A percentile compares a stretch with the other conserved stretches of the same genome.
Evolutionary conservation across 2,113 vertebrate genomes (phyloP).

Genomic region (Parus major): DNA sequence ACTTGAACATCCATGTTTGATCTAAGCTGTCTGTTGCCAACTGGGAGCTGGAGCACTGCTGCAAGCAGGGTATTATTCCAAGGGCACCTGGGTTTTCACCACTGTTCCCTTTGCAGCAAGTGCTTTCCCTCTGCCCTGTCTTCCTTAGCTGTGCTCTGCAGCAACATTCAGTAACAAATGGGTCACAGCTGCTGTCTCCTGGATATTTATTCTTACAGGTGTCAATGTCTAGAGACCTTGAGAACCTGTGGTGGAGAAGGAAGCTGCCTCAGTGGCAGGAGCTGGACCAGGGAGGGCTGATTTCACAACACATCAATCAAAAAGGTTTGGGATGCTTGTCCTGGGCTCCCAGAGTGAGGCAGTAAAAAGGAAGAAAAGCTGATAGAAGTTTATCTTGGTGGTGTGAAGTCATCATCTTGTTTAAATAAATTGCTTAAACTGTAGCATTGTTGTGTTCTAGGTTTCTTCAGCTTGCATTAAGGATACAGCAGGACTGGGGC

Average conservation of each 20-base stretch:
- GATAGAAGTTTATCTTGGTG: background rate
- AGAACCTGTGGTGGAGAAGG: background rate
- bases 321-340: background rate
- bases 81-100: slow-evolving; percentile 19
- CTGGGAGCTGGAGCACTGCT: background rate
- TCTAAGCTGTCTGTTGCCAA: background rate
- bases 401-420: background rate
- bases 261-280: background rate
- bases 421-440: background rate
- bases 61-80: slow-evolving; percentile 6
- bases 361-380: background rate
- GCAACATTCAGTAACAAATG: slow-evolving; percentile 64
- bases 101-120: background rate
- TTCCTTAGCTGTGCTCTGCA: slow-evolving; percentile 50
- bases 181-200: slow-evolving; percentile 57
- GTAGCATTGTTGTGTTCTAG: background rate
- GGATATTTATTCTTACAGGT: slow-evolving; percentile 53
- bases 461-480: background rate
- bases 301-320: background rate
- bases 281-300: background rate
- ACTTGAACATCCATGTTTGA: background rate
- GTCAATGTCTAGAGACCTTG: slow-evolving; percentile 45
- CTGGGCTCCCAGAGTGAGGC: background rate
- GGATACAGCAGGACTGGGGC: background rate
- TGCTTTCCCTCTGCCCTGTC: slow-evolving; percentile 20